Evolutionary conservation across 2,888 invertebrate species (phyloP), one percentile per base, ranked within the genome.

Genomic region (Apodemia mormo): DNA sequence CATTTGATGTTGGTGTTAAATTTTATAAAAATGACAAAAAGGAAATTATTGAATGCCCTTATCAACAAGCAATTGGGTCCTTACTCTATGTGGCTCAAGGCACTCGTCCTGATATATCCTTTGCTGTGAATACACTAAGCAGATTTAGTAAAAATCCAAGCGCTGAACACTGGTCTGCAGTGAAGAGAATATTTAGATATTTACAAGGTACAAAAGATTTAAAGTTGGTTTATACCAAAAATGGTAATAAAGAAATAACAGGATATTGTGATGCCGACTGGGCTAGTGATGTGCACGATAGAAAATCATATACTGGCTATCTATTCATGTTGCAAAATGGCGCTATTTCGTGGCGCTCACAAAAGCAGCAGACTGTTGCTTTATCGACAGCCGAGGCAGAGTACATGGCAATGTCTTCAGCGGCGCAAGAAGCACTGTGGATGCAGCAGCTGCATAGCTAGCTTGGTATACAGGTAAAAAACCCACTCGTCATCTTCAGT

Each of bases 341-440:
- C 70, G 75, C 75, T 14, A 71, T 78, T 1, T 74, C 74, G 0
- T 80, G 78, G 79, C 4, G 70, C 0, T 78, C 79, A 7, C 68
- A 65, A 1, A 80, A 76, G 67, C 79, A 79, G 49, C 77, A 76
- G 68, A 78, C 78, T 8, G 75, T 80, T 0, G 79, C 79, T 1
- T 71, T 79, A 9, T 79, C 78, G 2, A 78, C 77, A 0, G 74
- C 78, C 4, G 77, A 78, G 49, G 77, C 78, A 0, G 77, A 78
- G 66, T 78, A 78, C 70, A 77, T 79, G 77, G 30, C 77, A 5
- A 75, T 78, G 75, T 70, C 76, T 0, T 68, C 75, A 0, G 76
- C 76, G 7, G 69, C 72, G 22, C 78, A 79, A 67, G 76, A 77
- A 66, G 76, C 76, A 12, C 70, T 78, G 30, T 77, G 76, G 76